A percentile compares a stretch with the other conserved stretches of the same genome.
phyloP scores from a whole-genome alignment of 1,140 invertebrate species.

The Psix sp. region DNA sequence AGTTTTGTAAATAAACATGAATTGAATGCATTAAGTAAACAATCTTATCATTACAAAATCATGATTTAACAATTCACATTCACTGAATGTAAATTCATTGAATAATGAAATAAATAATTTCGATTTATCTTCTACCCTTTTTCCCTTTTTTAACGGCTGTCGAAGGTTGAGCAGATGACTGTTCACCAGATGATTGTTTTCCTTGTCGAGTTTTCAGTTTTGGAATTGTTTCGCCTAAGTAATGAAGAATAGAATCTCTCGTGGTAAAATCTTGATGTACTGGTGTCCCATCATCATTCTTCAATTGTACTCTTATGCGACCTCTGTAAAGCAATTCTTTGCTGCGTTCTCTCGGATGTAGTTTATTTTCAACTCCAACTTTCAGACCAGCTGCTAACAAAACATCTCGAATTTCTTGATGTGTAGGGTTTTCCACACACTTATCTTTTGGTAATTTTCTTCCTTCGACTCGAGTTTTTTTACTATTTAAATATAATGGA shows the following conservation, averaged over 20 bases:
- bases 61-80: too few relatives aligned
- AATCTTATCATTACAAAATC: constrained; percentile 7
- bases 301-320: constrained; percentile 93
- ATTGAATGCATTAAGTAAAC: too few relatives aligned
- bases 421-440: constrained; percentile 95
- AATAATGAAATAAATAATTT: not conserved
- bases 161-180: constrained; percentile 64
- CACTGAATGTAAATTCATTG: too few relatives aligned
- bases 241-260: constrained; percentile 86
- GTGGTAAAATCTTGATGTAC: constrained; percentile 85
- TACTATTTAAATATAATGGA: constrained; percentile 96
- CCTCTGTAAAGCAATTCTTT: constrained; percentile 91
- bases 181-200: constrained; percentile 73
- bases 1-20: too few relatives aligned
- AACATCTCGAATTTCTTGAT: constrained; percentile 95
- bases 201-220: constrained; percentile 90
- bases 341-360: constrained; percentile 93
- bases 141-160: constrained; percentile 72
- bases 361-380: constrained; percentile 95
- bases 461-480: constrained; percentile 92
- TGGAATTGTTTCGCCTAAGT: constrained; percentile 91
- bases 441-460: constrained; percentile 88
- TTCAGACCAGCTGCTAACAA: constrained; percentile 87
- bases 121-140: constrained; percentile 71
- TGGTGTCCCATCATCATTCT: constrained; percentile 92